Evolutionary conservation across 2,888 invertebrate species (phyloP).

Genomic region (Halocaridina rubra): DNA sequence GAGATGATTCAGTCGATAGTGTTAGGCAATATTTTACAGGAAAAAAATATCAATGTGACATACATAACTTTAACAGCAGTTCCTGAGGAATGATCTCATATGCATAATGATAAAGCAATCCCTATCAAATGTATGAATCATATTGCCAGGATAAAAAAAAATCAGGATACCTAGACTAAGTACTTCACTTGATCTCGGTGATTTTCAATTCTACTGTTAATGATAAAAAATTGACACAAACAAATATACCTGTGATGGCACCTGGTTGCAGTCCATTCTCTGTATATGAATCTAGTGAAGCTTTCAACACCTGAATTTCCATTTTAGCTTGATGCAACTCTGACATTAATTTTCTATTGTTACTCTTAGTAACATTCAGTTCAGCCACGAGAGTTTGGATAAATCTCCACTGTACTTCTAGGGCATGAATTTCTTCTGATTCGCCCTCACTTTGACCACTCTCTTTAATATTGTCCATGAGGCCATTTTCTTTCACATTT

Average conservation of each 20-base stretch:
- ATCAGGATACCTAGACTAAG: no score
- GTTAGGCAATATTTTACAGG: no score
- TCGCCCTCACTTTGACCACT: slow-evolving; percentile 54
- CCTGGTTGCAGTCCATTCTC: slow-evolving; percentile 56
- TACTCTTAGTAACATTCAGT: slow-evolving; percentile 36
- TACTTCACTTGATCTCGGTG: no score
- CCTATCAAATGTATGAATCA: no score
- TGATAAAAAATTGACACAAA: neutral
- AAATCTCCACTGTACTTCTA: slow-evolving; percentile 60
- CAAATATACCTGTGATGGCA: slow-evolving; percentile 40
- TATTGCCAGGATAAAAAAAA: no score
- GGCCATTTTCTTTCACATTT: slow-evolving; percentile 16
- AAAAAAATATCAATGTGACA: no score
- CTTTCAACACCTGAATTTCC: slow-evolving; percentile 54
- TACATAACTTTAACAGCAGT: no score
- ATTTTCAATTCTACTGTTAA: no score
- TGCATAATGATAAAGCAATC: no score
- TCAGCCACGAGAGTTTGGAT: slow-evolving; percentile 56
- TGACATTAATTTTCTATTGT: slow-evolving; percentile 33
- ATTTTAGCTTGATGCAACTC: slow-evolving; percentile 57
- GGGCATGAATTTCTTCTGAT: slow-evolving; percentile 31
- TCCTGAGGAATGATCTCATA: no score
- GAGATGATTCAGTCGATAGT: no score
- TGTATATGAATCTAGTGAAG: slow-evolving; percentile 38
- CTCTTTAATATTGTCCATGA: slow-evolving; percentile 51